These are phyloP conservation scores for Solenopsis fugax DNA, from an alignment of 1,140 invertebrate species.

Conservation along the genomic window DNA sequence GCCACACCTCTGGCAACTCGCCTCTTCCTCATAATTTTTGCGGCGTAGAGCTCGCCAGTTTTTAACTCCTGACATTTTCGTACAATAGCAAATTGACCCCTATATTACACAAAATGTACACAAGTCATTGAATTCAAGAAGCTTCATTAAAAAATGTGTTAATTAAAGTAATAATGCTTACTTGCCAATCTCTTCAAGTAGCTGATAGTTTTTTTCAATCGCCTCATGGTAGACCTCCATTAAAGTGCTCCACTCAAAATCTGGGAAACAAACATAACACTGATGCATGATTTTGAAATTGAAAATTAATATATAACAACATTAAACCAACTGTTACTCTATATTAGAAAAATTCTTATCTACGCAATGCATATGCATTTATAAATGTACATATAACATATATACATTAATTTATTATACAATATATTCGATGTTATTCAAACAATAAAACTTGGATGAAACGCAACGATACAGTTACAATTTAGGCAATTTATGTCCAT, in stretches of 20 bases:
- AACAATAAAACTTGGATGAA: neutral
- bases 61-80: slow-evolving; percentile 88
- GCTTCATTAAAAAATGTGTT: neutral
- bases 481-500: neutral
- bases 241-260: slow-evolving; percentile 84
- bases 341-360: neutral
- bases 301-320: slow-evolving; percentile 6
- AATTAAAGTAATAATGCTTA: slow-evolving; percentile 79
- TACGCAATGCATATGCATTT: neutral
- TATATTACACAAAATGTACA: slow-evolving; percentile 80
- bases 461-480: neutral
- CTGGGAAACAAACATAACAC: slow-evolving; percentile 75
- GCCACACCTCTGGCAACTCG: slow-evolving; percentile 87
- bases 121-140: slow-evolving; percentile 23
- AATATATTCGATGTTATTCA: neutral
- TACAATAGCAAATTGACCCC: slow-evolving; percentile 92
- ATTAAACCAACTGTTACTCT: neutral
- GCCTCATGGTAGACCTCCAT: slow-evolving; percentile 88
- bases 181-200: slow-evolving; percentile 89
- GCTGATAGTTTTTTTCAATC: slow-evolving; percentile 88
- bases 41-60: slow-evolving; percentile 89
- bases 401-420: slow-evolving; percentile 10
- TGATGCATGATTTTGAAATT: slow-evolving; percentile 16
- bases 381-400: neutral
- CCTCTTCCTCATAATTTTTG: slow-evolving; percentile 91